Percentiles rank a stretch among this genome's conserved stretches.
These are phyloP conservation scores for Verasper variegatus DNA, from an alignment of 2,113 vertebrate species.

Conservation along the genomic window DNA sequence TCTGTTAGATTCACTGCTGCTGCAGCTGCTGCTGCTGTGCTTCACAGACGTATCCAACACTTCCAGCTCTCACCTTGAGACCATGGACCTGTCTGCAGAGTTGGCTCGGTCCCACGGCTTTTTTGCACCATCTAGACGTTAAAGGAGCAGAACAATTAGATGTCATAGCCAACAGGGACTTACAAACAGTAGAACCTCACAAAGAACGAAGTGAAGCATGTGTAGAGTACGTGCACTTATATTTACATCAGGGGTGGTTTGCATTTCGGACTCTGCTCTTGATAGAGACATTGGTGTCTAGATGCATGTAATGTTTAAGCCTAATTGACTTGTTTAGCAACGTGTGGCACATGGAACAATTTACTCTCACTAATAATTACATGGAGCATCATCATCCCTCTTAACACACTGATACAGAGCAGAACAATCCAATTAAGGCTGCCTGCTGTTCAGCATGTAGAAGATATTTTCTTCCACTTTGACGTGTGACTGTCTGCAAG, in stretches of 20 bases:
- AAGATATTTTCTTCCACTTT: background rate
- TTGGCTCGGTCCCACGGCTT: slow-evolving; percentile 98
- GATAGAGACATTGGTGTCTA: background rate
- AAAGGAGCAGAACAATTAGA: background rate
- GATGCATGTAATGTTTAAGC: background rate
- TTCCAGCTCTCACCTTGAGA: slow-evolving; percentile 87
- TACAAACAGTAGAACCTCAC: background rate
- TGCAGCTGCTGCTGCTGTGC: background rate
- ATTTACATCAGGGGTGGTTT: background rate
- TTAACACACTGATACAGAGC: background rate
- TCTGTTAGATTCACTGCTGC: slow-evolving; percentile 9
- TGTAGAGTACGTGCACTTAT: background rate
- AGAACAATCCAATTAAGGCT: background rate
- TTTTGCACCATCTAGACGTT: slow-evolving; percentile 87
- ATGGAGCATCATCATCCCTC: background rate
- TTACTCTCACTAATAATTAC: background rate
- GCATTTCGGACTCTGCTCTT: background rate
- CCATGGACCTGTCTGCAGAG: slow-evolving; percentile 94
- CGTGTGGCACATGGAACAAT: background rate
- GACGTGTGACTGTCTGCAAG: background rate
- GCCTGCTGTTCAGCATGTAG: background rate
- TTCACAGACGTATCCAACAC: background rate
- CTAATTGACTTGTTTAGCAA: background rate
- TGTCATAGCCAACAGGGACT: background rate
- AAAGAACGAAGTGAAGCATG: too few species aligned